phyloP scores from a whole-genome alignment of 2,113 vertebrate species.

The Pangasianodon hypophthalmus region DNA sequence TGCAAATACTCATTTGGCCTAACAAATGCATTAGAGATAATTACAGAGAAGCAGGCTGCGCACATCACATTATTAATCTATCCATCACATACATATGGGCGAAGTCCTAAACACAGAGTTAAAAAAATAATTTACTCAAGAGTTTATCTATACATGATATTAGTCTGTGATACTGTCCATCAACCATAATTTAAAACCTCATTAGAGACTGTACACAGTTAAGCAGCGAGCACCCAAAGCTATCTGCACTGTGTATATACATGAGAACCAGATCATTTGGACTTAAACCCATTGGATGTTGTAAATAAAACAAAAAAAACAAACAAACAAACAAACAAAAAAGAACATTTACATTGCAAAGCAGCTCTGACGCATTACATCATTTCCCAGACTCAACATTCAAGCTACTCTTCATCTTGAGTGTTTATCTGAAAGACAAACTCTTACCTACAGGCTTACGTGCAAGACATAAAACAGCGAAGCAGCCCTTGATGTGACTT shows the following conservation, averaged over 20 bases:
- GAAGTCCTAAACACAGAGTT: conserved; percentile 5
- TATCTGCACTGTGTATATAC: background rate
- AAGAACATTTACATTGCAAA: conserved; percentile 16
- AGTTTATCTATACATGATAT: conserved; percentile 8
- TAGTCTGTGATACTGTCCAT: background rate
- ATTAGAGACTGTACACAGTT: background rate
- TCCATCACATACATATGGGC: conserved; percentile 7
- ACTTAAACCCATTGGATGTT: background rate
- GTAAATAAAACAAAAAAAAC: background rate
- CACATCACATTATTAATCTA: background rate
- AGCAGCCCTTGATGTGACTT: conserved; percentile 27
- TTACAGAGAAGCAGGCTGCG: conserved; percentile 16
- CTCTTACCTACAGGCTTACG: background rate
- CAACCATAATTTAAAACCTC: background rate
- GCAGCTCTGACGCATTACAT: background rate
- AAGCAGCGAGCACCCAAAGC: background rate
- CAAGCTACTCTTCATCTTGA: background rate
- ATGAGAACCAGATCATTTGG: background rate
- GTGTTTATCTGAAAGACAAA: conserved; percentile 7
- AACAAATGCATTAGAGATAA: conserved; percentile 30
- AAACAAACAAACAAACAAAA: background rate
- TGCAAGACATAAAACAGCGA: conserved; percentile 19
- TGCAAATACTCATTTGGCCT: conserved; percentile 29
- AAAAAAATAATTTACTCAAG: background rate
- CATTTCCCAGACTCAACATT: background rate